phyloP scores from a whole-genome alignment of 2,797 vertebrate species.

The Micromesistius poutassou region DNA sequence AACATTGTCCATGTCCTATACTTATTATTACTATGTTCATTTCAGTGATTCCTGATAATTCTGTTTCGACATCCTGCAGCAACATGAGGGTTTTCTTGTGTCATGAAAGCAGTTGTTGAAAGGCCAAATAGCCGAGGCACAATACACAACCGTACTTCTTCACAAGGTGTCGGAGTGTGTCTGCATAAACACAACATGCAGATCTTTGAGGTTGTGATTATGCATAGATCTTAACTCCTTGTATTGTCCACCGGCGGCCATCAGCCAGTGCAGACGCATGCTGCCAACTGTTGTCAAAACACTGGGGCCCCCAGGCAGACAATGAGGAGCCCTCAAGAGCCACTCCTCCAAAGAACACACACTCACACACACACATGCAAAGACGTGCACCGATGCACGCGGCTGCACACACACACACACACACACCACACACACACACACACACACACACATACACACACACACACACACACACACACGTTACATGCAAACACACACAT shows the following conservation, averaged over 20 bases:
- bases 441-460: too few species aligned
- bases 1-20: too few species aligned
- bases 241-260: not conserved
- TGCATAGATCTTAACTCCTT: not conserved
- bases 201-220: not conserved
- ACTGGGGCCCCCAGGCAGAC: constrained; percentile 32
- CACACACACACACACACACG: too few species aligned
- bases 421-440: not conserved
- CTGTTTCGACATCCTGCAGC: not conserved
- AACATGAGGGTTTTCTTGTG: not conserved
- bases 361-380: not conserved
- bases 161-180: not conserved
- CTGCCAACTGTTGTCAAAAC: constrained; percentile 53
- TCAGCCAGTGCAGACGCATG: constrained; percentile 32
- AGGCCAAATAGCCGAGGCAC: not conserved
- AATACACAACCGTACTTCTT: not conserved
- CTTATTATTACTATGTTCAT: not conserved
- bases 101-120: not conserved
- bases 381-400: not conserved
- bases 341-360: not conserved
- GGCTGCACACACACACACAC: not conserved
- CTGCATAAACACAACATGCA: not conserved
- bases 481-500: not conserved
- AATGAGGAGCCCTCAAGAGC: constrained; percentile 32
- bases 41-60: not conserved